phyloP scores from a whole-genome alignment of 2,888 invertebrate genomes.

The Drosophila atripex region DNA sequence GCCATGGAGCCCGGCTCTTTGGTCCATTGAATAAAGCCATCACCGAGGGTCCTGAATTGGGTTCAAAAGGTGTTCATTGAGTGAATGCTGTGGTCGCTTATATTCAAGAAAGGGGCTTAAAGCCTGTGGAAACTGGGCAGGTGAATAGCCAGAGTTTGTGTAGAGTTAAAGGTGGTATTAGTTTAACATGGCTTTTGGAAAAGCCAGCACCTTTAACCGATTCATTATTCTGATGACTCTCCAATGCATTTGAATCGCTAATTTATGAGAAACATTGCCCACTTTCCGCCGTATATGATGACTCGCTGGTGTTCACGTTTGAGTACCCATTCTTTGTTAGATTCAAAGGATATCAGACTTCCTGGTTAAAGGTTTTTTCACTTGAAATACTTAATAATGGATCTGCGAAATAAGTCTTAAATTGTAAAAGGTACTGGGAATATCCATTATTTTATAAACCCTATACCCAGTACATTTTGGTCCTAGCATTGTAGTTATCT shows the following conservation, averaged over 20 bases:
- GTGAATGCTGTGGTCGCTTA: constrained; percentile 26
- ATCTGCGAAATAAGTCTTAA: too few species aligned
- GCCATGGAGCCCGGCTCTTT: not conserved
- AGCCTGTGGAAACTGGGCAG: not conserved
- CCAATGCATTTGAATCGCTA: constrained; percentile 13
- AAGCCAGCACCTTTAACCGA: not conserved
- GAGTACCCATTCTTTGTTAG: not conserved
- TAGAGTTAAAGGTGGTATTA: not conserved
- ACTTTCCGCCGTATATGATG: not conserved
- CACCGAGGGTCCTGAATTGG: constrained; percentile 11
- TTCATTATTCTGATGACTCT: constrained; percentile 17
- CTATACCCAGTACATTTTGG: not conserved
- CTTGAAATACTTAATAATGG: too few species aligned
- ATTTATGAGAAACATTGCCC: constrained; percentile 11
- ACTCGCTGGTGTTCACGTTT: constrained; percentile 5
- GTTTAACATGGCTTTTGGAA: constrained; percentile 6
- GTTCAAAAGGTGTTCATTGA: constrained; percentile 45
- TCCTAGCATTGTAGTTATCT: not conserved
- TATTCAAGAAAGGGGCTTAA: constrained; percentile 1
- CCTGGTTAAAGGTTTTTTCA: not conserved
- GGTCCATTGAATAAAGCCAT: constrained; percentile 27
- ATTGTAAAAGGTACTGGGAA: not conserved
- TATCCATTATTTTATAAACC: not conserved
- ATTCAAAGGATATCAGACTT: not conserved
- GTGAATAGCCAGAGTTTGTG: not conserved